A percentile compares a stretch with the other conserved stretches of the same genome.
These are phyloP conservation scores for Girardinus metallicus DNA, from an alignment of 2,797 vertebrate species.

Conservation along the genomic window DNA sequence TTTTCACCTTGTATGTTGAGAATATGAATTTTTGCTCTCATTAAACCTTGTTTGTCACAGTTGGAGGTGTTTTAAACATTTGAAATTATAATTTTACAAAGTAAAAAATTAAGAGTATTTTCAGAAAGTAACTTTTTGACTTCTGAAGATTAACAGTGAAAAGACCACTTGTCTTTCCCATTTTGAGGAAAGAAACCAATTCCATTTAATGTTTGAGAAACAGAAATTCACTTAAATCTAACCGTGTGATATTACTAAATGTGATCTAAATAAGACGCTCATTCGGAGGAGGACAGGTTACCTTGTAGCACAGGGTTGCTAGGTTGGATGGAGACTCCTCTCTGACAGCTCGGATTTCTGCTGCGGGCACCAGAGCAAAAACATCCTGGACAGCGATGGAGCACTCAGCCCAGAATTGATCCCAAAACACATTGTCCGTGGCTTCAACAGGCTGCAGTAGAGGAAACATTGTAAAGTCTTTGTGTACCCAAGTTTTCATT, in stretches of 20 bases:
- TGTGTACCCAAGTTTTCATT: neutral
- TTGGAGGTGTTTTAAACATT: neutral
- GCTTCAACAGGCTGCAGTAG: constrained; percentile 89
- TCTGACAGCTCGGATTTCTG: constrained; percentile 93
- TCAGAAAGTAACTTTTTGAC: neutral
- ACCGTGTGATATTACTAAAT: neutral
- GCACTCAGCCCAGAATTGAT: constrained; percentile 94
- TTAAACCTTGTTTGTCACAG: neutral
- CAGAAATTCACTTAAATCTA: neutral
- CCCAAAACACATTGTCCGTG: constrained; percentile 93
- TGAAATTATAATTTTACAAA: neutral
- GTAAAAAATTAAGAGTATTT: neutral
- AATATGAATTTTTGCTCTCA: neutral
- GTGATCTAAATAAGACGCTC: neutral
- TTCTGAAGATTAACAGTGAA: neutral
- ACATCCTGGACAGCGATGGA: constrained; percentile 91
- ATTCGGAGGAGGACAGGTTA: constrained; percentile 44
- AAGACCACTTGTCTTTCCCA: neutral
- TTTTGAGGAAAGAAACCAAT: neutral
- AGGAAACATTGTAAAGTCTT: neutral
- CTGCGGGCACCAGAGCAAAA: constrained; percentile 93
- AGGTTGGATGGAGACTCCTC: constrained; percentile 97
- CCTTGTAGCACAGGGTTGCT: constrained; percentile 97
- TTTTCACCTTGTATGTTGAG: neutral
- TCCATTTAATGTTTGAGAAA: neutral